Percentiles rank a stretch among this genome's conserved stretches.
These are phyloP conservation scores for Didymodactylos carnosus DNA, from an alignment of 2,888 invertebrate genomes.

Conservation along the genomic window DNA sequence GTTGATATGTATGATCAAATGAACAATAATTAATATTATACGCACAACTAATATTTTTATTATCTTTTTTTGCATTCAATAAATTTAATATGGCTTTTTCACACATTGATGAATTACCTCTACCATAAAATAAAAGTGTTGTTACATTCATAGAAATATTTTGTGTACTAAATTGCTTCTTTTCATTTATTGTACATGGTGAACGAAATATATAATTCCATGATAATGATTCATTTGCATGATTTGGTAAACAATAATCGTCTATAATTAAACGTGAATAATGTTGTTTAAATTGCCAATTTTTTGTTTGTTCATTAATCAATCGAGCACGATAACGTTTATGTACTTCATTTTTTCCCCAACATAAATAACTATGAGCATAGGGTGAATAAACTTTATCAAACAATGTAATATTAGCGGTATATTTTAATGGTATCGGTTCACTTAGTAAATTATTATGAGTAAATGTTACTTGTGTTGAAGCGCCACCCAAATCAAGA, in stretches of 20 bases:
- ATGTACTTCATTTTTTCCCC: conserved; percentile 35
- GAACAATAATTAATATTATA: background rate
- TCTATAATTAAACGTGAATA: background rate
- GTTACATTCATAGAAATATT: background rate
- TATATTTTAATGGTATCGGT: conserved; percentile 18
- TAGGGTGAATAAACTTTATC: conserved; percentile 33
- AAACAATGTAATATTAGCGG: conserved; percentile 28
- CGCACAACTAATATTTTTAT: background rate
- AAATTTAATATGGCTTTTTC: background rate
- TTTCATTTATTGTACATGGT: background rate
- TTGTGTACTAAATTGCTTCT: no score
- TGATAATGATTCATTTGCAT: background rate
- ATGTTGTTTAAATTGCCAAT: no score
- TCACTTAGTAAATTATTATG: background rate
- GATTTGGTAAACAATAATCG: background rate
- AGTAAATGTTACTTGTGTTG: conserved; percentile 36
- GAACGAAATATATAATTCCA: background rate
- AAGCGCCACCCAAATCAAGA: conserved; percentile 39
- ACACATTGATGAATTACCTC: background rate
- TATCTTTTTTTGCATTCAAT: background rate
- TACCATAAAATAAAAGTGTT: background rate
- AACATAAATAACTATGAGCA: conserved; percentile 37
- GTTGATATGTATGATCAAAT: background rate
- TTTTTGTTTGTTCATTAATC: background rate
- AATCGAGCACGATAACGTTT: background rate